These are phyloP conservation scores for Thereva nobilitata DNA, from an alignment of 2,888 invertebrate species.

Conservation along the genomic window DNA sequence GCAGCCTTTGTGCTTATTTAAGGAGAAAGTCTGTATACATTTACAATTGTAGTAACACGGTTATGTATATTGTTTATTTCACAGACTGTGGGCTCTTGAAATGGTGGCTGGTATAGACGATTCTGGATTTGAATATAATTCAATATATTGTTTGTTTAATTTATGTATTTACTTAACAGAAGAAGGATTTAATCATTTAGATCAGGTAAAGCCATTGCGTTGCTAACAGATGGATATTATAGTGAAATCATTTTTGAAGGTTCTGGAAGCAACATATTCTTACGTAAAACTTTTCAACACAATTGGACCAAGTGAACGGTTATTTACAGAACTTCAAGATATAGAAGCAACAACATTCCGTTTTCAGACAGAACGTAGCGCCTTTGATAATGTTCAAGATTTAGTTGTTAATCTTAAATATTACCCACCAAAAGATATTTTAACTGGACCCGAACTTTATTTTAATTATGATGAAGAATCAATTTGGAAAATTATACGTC, in stretches of 20 bases:
- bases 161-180: constrained; percentile 77
- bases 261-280: constrained; percentile 76
- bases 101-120: constrained; percentile 73
- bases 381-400: constrained; percentile 77
- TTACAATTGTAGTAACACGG: neutral
- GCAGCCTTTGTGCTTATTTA: constrained; percentile 78
- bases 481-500: constrained; percentile 47
- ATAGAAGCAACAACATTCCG: constrained; percentile 77
- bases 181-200: constrained; percentile 71
- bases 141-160: constrained; percentile 76
- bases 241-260: constrained; percentile 58
- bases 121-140: constrained; percentile 77
- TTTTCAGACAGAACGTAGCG: constrained; percentile 71
- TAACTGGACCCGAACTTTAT: constrained; percentile 75
- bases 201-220: constrained; percentile 59
- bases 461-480: constrained; percentile 76
- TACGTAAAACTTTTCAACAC: constrained; percentile 74
- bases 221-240: neutral
- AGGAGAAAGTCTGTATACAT: constrained; percentile 65
- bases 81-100: constrained; percentile 76
- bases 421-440: constrained; percentile 76
- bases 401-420: constrained; percentile 79
- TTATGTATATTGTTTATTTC: constrained; percentile 42
- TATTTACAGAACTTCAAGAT: constrained; percentile 70
- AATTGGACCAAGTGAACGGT: constrained; percentile 69